Evolutionary conservation across 2,797 vertebrate genomes (phyloP), one percentile per base, ranked within the genome.

Genomic region (Lycodopsis pacificus): DNA sequence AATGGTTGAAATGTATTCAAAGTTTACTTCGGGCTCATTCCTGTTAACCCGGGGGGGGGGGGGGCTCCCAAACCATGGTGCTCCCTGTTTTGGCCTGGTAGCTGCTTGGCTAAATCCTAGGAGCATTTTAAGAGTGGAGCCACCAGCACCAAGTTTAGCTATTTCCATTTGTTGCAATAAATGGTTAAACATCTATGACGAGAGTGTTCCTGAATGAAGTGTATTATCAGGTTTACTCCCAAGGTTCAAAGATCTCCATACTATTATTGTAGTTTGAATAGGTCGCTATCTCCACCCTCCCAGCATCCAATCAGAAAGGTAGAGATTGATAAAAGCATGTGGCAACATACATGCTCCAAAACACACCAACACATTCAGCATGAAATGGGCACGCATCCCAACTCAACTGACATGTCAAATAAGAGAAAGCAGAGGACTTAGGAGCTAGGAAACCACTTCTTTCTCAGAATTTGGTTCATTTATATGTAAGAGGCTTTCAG

Each of bases 401-500:
- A n/a, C 4, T 62, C 11, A 20, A 48, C 10, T 9, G 32, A 64
- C 30, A 27, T 34, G 6, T 59, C 20, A 63, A 64, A 76, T 42
- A 79, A 59, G 61, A 73, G 25, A n/a, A 53, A n/a, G 40, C 2
- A 32, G 61, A 76, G 56, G 44, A 71, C 11, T 17, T 25, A 25
- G 58, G 72, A 76, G 76, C 76, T 40, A 17, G 71, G 75, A 75
- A 85, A 81, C 57, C 1, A 17, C 58, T 75, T 80, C 65, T 69
- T 76, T 77, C 38, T 85, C 71, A 71, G 73, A 81, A 72, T 87
- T 86, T 80, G 73, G 77, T 85, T 87, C 88, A 86, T 90, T 92
- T 91, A 82, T 86, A 82, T 82, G 79, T 79, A 88, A 84, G 87
- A 82, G 80, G 86, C 87, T 90, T 92, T 91, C 64, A 89, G 78